Evolutionary conservation across 2,888 invertebrate species (phyloP), one percentile per base, ranked within the genome.

Genomic region (Xylophagus ater): DNA sequence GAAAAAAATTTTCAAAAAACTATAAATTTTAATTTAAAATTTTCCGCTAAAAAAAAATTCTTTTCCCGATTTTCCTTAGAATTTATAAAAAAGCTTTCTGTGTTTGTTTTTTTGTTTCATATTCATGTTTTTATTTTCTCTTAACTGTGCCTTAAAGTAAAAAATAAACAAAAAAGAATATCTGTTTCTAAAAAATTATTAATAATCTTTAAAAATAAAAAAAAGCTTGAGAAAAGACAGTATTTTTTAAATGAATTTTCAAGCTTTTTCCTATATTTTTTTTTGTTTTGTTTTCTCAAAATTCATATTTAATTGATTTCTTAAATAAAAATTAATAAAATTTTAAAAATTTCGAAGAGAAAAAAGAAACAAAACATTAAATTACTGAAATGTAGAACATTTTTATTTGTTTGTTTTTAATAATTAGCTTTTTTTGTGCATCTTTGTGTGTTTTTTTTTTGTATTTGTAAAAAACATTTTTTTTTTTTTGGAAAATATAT

Each of bases 161-260:
- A 40, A 26, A 28, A 40, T 45, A 47, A 32, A 21, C 35, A 42
- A 40, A 19, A 17, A 41, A 40, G 30, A 37, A 25, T 34, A 20
- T 17, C 17, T n/a, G n/a, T n/a, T n/a, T n/a, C n/a, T n/a, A n/a
- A n/a, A n/a, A n/a, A n/a, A n/a, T n/a, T n/a, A n/a, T n/a, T n/a
- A n/a, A n/a, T n/a, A n/a, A n/a, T n/a, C n/a, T n/a, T n/a, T n/a
- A n/a, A n/a, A n/a, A n/a, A n/a, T n/a, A n/a, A n/a, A n/a, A n/a
- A n/a, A n/a, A n/a, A n/a, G n/a, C n/a, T n/a, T n/a, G n/a, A n/a
- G n/a, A n/a, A n/a, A n/a, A n/a, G n/a, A n/a, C n/a, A n/a, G n/a
- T n/a, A n/a, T n/a, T n/a, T n/a, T n/a, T n/a, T 25, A 19, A 28
- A 17, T 18, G 21, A 31, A 23, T 41, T 6, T 37, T 36, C 24